Evolutionary conservation across 2,113 vertebrate genomes (phyloP), one percentile per base, ranked within the genome.

Genomic region (Heterotilapia buettikoferi): DNA sequence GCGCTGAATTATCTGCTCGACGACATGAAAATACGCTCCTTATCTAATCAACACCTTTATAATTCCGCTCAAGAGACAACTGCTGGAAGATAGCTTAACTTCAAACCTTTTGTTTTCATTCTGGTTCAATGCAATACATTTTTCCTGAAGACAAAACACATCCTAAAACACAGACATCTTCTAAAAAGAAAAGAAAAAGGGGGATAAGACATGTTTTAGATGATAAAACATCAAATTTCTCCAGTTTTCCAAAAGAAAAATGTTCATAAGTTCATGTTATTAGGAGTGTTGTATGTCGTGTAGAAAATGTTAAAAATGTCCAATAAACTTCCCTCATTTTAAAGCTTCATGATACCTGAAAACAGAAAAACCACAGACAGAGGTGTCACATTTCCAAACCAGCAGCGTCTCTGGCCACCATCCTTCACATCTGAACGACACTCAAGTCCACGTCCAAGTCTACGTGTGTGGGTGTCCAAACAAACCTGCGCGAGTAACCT

Each of bases 361-460:
- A 13, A 68, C 52, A 12, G 6, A 40, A 38, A 63, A 80, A 57
- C 24, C 56, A 4, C 66, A 56, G 7, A 63, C 43, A 31, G 2
- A 8, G 8, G 82, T 11, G 3, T 88, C 83, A 4, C 5, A 1
- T 90, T 84, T 24, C 54, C 80, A 63, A 7, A 50, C 21, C 86
- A 33, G 26, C 45, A 78, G 18, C 10, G 9, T 50, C 16, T 16
- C 85, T 14, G 68, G 40, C 38, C 80, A 31, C 31, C 56, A 4
- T 61, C 89, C 59, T n/a, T 43, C 82, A 88, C 47, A 33, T 73
- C 84, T 61, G 45, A 36, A 19, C 10, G 4, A 6, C 21, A 29
- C 81, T 90, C 95, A 94, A 95, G 94, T 93, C 94, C 94, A 96
- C 5, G 95, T 91, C 93, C 95, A 95, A 92, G 93, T 87, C 81